Base-by-base conservation (phyloP, 2,797 vertebrate species). In the Neosalanx taihuensis region DNA sequence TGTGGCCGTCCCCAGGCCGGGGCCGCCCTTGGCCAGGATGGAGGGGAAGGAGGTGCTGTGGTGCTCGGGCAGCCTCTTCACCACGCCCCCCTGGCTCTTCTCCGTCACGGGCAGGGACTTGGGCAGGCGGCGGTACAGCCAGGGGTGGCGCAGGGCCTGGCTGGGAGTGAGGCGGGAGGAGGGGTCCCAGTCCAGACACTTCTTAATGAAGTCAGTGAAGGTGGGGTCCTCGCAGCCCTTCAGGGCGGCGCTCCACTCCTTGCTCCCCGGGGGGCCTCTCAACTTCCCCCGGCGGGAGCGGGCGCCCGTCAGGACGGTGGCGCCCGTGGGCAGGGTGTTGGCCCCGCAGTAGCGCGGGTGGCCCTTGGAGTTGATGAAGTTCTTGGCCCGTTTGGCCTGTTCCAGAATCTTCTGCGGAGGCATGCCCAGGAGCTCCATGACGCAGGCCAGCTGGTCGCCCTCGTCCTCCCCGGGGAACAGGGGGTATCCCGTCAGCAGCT, bases 301-400 rank as follows among this genome's bases (percentile, higher is more conserved):
- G 15, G 94, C 91, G 30, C 95, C 97, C 0, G 89, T 93, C 2
- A 99, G 92, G 70, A 94, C 93, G 2, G 93, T 91, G 70, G 93
- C 93, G 23, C 97, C 97, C 0, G 95, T 96, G 0, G 94, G 84
- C 31, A 97, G 94, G 0, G 93, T 96, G 46, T 89, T 92, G 59
- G 92, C 89, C 0, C 94, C 95, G 74, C 97, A 99, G 92, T 99
- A 99, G 51, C 97, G 97, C 1, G 97, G 97, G 30, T 98, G 94
- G 60, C 97, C 97, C 89, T 97, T 98, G 53, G 97, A 99, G 88
- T 90, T 98, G 89, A 99, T 95, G 80, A 99, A 99, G 93, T 98
- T 97, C 91, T 98, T 99, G 85, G 95, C 94, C 78, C 97, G 89
- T 64, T 97, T 99, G 83, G 95, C 94, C 76, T 97, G 96, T 66